Conservation (phyloP, 2,888 invertebrate species). For the Papilio elwesi region DNA sequence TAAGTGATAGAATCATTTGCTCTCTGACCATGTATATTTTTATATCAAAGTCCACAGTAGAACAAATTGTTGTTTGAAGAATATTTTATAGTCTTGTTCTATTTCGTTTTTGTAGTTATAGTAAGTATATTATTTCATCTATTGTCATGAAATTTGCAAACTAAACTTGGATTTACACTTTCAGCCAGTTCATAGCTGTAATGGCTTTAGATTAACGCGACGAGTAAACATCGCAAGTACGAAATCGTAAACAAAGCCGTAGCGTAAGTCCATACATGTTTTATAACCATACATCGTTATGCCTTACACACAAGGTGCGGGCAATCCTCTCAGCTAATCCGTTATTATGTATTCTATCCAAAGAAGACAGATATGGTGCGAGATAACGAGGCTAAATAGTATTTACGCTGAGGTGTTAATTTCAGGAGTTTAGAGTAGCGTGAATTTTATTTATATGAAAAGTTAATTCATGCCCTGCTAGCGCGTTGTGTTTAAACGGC, state of each 20-base stretch:
- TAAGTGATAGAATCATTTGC: too few relatives aligned
- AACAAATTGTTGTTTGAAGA: too few relatives aligned
- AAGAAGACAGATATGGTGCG: conserved; percentile 64
- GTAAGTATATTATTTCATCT: too few relatives aligned
- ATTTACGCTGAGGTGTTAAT: conserved; percentile 83
- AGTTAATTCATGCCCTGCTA: conserved; percentile 82
- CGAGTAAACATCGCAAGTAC: not conserved
- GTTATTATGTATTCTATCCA: conserved; percentile 44
- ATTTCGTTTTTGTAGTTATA: not conserved
- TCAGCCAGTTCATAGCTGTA: not conserved
- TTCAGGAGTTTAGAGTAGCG: conserved; percentile 83
- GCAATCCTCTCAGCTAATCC: conserved; percentile 43
- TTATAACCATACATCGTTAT: not conserved
- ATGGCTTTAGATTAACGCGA: not conserved
- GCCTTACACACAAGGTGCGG: conserved; percentile 1
- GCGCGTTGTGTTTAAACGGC: conserved; percentile 81
- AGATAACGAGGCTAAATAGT: conserved; percentile 77
- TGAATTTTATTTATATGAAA: conserved; percentile 85
- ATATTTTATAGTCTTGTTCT: too few relatives aligned
- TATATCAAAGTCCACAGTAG: too few relatives aligned
- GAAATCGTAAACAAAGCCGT: not conserved
- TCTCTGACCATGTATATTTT: too few relatives aligned
- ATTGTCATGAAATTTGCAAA: too few relatives aligned
- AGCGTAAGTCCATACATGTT: not conserved
- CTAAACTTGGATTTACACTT: too few relatives aligned